Base-by-base conservation (phyloP, 1,140 invertebrate species). In the Drosophila triauraria region DNA sequence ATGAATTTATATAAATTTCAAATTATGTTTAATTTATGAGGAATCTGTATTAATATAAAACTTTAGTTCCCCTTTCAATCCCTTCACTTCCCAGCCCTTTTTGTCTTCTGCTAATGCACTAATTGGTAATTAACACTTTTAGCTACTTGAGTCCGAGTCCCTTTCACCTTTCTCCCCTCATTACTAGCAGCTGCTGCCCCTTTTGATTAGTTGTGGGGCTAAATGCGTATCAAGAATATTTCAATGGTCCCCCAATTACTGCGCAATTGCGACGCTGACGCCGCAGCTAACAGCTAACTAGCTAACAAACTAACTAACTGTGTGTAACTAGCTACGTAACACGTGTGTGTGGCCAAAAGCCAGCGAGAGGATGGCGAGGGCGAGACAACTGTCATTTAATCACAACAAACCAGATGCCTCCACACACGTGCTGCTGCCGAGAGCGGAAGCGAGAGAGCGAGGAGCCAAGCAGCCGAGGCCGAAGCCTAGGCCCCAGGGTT, bases 161-260 rank as follows among this genome's bases (percentile, higher is more conserved):
- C 54, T 43, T 20, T 17, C 12, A 12, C 58, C n/a, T 7, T 62
- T 20, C 15, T 9, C n/a, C 9, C 10, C 4, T n/a, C 23, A 7
- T 5, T 32, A 61, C 4, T 27, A 4, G 12, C 8, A 35, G 12
- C 8, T 20, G 17, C 10, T 20, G 10, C 9, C 53, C 17, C 7
- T 32, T 32, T 7, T 30, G 35, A 56, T 42, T 42, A 23, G 32
- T 27, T 9, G 40, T 9, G 40, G 51, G 51, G 38, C n/a, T 40
- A 70, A 65, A 54, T 70, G 67, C 67, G 67, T 68, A 46, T 44
- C 40, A 67, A 46, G 48, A 68, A 70, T 46, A 70, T 40, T 65
- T 53, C 27, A 68, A 62, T 62, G n/a, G 60, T 64, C 12, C 67
- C 48, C 48, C 48, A 38, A 70, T 46, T 68, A 43, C 62, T 51